phyloP scores from a whole-genome alignment of 2,888 invertebrate species.

The Drosophila buzzatii region DNA sequence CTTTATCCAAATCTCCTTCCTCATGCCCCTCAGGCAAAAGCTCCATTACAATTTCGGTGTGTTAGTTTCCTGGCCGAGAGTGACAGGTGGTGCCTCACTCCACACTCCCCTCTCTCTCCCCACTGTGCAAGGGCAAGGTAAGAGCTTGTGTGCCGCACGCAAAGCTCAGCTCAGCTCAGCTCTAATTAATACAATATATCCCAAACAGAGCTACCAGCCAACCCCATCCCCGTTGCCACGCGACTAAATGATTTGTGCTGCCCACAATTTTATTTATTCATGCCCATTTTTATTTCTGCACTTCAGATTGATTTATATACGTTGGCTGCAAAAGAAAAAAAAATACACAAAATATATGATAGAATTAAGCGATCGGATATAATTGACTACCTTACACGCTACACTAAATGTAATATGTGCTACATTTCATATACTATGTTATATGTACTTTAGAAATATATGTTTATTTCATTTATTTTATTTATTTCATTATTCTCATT shows the following conservation, averaged over 20 bases:
- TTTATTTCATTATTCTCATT: too few species aligned
- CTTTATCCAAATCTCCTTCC: constrained; percentile 11
- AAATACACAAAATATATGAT: neutral
- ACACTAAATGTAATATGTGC: too few species aligned
- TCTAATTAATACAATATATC: constrained; percentile 47
- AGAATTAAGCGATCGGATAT: neutral
- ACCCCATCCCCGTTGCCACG: neutral
- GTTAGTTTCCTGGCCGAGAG: constrained; percentile 41
- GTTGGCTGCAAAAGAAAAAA: neutral
- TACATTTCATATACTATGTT: too few species aligned
- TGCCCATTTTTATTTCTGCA: constrained; percentile 36
- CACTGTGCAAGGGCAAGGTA: neutral
- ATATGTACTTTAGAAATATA: too few species aligned
- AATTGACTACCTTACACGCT: too few species aligned
- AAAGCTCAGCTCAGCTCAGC: constrained; percentile 16
- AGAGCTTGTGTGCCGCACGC: constrained; percentile 49
- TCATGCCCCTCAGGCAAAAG: constrained; percentile 6
- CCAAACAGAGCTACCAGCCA: neutral
- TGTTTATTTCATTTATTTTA: too few species aligned
- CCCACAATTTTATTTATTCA: constrained; percentile 47
- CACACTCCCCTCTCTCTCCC: too few species aligned
- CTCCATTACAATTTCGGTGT: constrained; percentile 70
- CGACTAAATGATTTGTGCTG: constrained; percentile 49
- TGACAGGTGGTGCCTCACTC: constrained; percentile 58
- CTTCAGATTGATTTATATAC: constrained; percentile 50